Percentiles rank a stretch among this genome's conserved stretches.
Evolutionary conservation across 2,888 invertebrate genomes (phyloP).

Genomic region (Strigamia transsilvanica): DNA sequence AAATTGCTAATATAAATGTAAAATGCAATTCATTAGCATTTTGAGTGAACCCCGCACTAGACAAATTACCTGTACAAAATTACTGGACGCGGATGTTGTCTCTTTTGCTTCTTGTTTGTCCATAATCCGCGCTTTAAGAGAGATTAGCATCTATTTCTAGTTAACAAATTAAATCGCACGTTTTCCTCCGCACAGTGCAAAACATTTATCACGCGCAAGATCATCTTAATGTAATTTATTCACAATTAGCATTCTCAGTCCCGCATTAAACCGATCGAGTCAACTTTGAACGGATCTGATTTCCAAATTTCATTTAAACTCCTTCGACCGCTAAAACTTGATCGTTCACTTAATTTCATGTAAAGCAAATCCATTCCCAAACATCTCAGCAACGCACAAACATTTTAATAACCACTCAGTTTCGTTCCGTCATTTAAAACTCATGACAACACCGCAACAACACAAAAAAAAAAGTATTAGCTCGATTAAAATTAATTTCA

Average conservation of each 20-base stretch:
- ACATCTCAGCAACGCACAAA: neutral
- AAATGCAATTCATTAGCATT: slow-evolving; percentile 30
- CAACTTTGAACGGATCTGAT: too few relatives aligned
- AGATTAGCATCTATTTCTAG: neutral
- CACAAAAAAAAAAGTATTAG: too few relatives aligned
- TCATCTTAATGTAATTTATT: slow-evolving; percentile 3
- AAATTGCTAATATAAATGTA: slow-evolving; percentile 26
- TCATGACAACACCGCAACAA: too few relatives aligned
- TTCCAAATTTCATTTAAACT: neutral
- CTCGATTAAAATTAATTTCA: too few relatives aligned
- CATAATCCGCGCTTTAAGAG: neutral
- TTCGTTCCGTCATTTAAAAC: neutral
- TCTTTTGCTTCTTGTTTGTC: neutral
- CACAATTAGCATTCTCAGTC: neutral
- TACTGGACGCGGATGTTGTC: neutral
- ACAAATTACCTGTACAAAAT: neutral
- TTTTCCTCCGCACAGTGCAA: neutral
- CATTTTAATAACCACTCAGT: neutral
- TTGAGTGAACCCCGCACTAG: slow-evolving; percentile 6
- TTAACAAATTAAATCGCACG: slow-evolving; percentile 15
- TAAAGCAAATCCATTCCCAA: neutral
- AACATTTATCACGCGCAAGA: neutral
- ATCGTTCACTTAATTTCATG: neutral
- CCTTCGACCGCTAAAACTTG: neutral
- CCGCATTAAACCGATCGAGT: neutral